Evolutionary conservation across 2,888 invertebrate species (phyloP), one percentile per base, ranked within the genome.

Genomic region (Calliphora vomitoria): DNA sequence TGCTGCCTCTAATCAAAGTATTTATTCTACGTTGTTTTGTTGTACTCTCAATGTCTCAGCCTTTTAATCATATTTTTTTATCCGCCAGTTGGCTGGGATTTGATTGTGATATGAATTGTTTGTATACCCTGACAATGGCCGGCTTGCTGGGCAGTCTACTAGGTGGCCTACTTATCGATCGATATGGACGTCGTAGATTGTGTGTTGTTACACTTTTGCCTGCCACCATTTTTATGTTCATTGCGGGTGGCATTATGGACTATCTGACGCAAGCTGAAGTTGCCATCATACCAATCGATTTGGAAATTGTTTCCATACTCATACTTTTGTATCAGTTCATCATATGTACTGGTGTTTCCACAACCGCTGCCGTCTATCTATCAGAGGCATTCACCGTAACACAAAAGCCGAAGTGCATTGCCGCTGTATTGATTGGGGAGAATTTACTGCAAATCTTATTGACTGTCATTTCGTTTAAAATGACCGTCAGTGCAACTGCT

Each of bases 331-430:
- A 92, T 79, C 92, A 92, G 88, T 85, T 91, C 0, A 87, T 92
- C n/a, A 91, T 91, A 15, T 90, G 92, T 1, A 89, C 87, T 3
- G 93, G 93, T 18, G 90, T 93, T 71, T 91, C 92, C 0, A 90
- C 92, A 13, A 90, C 91, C 8, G 91, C 93, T 0, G 88, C 91
- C 10, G 90, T 93, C 31, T 93, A 93, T 58, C 89, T 93, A 4
- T 90, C 92, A 3, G 93, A 93, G 75, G 93, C 93, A 1, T 93
- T 93, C 38, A 91, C 91, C 1, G 80, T 91, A 38, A 87, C 90
- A 1, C 90, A 91, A 71, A 93, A 93, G 85, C 89, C 92, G 0
- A 82, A 78, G 4, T 93, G 92, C 41, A 86, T 93, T 68, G 90
- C 92, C 15, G 85, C 84, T 4, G 84, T 93, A 13, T 87, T 93